Conservation (phyloP, 53 echinoderm and acorn worm species). For the Antedon mediterranea region DNA sequence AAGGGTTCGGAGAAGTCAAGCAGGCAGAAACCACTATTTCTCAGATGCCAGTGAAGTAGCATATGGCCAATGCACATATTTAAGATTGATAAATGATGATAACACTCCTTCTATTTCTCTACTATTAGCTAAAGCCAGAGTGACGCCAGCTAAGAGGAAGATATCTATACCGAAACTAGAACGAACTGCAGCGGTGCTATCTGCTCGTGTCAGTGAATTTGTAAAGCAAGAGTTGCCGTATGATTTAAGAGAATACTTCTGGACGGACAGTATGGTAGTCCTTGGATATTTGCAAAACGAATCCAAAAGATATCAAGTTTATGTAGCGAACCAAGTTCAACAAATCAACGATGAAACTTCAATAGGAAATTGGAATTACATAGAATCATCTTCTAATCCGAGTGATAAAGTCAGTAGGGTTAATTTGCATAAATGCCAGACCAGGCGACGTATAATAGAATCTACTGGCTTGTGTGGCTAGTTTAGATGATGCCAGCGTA, state of each 20-base stretch:
- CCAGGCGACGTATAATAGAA: too few species aligned
- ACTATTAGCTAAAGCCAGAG: slow-evolving; percentile 28
- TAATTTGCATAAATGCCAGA: too few species aligned
- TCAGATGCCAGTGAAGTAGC: slow-evolving; percentile 35
- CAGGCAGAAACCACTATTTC: slow-evolving; percentile 27
- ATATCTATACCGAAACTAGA: slow-evolving; percentile 28
- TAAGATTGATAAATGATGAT: slow-evolving; percentile 18
- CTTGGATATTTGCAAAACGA: slow-evolving; percentile 36
- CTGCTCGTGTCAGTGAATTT: slow-evolving; percentile 35
- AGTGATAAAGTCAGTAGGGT: slow-evolving; percentile 1
- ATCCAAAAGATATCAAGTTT: slow-evolving; percentile 29
- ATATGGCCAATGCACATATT: slow-evolving; percentile 45
- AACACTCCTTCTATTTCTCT: not conserved
- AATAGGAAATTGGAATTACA: slow-evolving; percentile 37
- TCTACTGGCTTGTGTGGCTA: too few species aligned
- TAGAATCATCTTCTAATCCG: slow-evolving; percentile 24
- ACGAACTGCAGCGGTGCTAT: slow-evolving; percentile 32
- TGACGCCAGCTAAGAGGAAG: slow-evolving; percentile 1
- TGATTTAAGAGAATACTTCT: slow-evolving; percentile 19
- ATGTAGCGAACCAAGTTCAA: slow-evolving; percentile 34
- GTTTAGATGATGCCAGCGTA: too few species aligned
- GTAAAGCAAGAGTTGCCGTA: slow-evolving; percentile 29
- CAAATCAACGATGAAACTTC: slow-evolving; percentile 24
- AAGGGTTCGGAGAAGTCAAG: slow-evolving; percentile 3
- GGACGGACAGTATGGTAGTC: slow-evolving; percentile 41